Conservation (phyloP, 92 coral and sea anemone species). For the Palythoa heliodiscus region DNA sequence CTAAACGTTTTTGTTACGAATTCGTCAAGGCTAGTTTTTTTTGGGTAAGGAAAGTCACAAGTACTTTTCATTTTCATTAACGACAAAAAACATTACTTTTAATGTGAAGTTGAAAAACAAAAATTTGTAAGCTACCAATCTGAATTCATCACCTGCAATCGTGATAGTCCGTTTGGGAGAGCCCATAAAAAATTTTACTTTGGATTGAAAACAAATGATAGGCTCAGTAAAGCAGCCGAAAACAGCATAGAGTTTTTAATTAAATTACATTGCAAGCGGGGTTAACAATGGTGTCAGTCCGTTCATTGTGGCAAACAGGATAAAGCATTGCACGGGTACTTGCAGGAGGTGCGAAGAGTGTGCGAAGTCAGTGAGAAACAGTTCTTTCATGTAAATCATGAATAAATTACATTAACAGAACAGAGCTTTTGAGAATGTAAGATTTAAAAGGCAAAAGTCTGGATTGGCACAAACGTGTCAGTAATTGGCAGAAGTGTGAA, state of each 20-base stretch:
- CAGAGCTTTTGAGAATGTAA: conserved; percentile 22
- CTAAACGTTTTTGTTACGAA: too few relatives aligned
- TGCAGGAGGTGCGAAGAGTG: conserved; percentile 30
- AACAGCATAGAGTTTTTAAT: conserved; percentile 17
- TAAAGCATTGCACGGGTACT: conserved; percentile 29
- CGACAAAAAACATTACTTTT: conserved; percentile 21
- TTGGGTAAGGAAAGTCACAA: too few relatives aligned
- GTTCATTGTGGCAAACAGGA: conserved; percentile 10
- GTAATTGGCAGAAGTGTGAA: conserved; percentile 41
- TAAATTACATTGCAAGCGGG: conserved; percentile 25
- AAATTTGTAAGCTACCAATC: not conserved
- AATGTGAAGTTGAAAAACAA: not conserved
- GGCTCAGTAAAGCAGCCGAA: not conserved
- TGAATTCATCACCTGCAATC: not conserved
- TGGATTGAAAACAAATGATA: not conserved
- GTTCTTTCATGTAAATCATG: conserved; percentile 24
- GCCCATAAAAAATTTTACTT: not conserved
- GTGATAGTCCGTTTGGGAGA: not conserved
- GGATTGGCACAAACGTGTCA: conserved; percentile 2
- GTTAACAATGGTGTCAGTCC: conserved; percentile 12
- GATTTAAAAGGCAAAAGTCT: not conserved
- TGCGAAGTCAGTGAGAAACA: conserved; percentile 18
- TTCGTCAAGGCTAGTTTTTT: too few relatives aligned
- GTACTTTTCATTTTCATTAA: not conserved
- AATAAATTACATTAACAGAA: conserved; percentile 31